Percentiles rank a stretch among this genome's conserved stretches.
Evolutionary conservation across 2,797 vertebrate genomes (phyloP).

Genomic region (Alca torda): DNA sequence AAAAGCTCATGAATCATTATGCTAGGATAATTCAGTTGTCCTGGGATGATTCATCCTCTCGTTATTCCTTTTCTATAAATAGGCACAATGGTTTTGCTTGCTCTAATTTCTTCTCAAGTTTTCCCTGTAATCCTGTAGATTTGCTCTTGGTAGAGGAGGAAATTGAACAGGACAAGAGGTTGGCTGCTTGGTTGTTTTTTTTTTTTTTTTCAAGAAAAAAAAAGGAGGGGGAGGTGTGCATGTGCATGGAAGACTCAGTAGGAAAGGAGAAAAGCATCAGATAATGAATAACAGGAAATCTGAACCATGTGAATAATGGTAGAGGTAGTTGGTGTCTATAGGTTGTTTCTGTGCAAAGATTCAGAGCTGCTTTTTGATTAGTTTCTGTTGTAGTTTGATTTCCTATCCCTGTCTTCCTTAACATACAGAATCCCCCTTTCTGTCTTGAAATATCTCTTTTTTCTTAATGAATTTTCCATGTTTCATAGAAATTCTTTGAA

Average conservation of each 20-base stretch:
- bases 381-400: not conserved
- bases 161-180: constrained; percentile 58
- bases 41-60: constrained; percentile 73
- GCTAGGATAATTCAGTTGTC: constrained; percentile 68
- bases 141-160: constrained; percentile 65
- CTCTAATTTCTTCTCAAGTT: constrained; percentile 51
- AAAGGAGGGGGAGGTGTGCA: not conserved
- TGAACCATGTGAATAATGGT: not conserved
- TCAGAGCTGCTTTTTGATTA: not conserved
- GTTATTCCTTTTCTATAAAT: constrained; percentile 70
- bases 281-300: constrained; percentile 28
- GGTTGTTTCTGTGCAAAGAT: not conserved
- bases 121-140: constrained; percentile 65
- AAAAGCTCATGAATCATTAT: constrained; percentile 67
- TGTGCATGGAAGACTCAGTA: not conserved
- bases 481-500: not conserved
- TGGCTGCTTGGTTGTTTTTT: not conserved
- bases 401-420: not conserved
- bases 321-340: not conserved
- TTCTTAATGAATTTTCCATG: not conserved
- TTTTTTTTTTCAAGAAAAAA: not conserved
- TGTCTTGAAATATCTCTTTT: not conserved
- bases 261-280: not conserved
- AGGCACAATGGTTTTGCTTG: constrained; percentile 52
- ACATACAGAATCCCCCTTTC: not conserved